A percentile compares a stretch with the other conserved stretches of the same genome.
phyloP scores from a whole-genome alignment of 2,888 invertebrate genomes.

The Onthophagus sagittarius region DNA sequence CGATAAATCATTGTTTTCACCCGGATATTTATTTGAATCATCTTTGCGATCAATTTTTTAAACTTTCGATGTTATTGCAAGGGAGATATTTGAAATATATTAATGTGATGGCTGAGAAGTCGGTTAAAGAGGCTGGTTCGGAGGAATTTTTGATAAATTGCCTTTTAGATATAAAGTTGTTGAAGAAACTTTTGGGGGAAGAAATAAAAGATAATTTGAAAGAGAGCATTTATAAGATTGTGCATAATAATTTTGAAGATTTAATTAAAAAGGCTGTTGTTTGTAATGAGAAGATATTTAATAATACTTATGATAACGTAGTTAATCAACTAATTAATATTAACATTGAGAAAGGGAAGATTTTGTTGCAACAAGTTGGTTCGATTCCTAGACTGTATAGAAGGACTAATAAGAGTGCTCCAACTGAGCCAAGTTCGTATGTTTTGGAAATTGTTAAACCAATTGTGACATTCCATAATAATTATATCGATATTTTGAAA shows the following conservation, averaged over 20 bases:
- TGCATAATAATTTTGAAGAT: constrained; percentile 33
- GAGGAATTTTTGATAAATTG: constrained; percentile 22
- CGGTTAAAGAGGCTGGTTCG: background rate
- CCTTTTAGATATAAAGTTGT: constrained; percentile 16
- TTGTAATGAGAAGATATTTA: constrained; percentile 31
- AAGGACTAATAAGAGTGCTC: constrained; percentile 85
- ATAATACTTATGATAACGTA: constrained; percentile 30
- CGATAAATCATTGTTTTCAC: constrained; percentile 62
- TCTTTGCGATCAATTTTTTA: constrained; percentile 82
- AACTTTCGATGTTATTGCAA: constrained; percentile 78
- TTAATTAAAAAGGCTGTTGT: constrained; percentile 34
- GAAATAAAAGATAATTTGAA: constrained; percentile 24
- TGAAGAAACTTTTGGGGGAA: constrained; percentile 18
- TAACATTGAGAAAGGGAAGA: constrained; percentile 49
- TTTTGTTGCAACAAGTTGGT: constrained; percentile 74
- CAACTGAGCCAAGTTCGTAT: constrained; percentile 76
- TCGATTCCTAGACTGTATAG: constrained; percentile 92
- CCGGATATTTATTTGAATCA: constrained; percentile 75
- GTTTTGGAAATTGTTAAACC: constrained; percentile 46
- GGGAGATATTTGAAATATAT: constrained; percentile 78
- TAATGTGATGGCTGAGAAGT: constrained; percentile 28
- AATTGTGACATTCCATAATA: constrained; percentile 56
- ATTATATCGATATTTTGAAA: constrained; percentile 47
- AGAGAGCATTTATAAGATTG: constrained; percentile 36
- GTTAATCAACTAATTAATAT: constrained; percentile 35